phyloP scores from a whole-genome alignment of 1,140 invertebrate genomes.

The Aphaenogaster rudis region DNA sequence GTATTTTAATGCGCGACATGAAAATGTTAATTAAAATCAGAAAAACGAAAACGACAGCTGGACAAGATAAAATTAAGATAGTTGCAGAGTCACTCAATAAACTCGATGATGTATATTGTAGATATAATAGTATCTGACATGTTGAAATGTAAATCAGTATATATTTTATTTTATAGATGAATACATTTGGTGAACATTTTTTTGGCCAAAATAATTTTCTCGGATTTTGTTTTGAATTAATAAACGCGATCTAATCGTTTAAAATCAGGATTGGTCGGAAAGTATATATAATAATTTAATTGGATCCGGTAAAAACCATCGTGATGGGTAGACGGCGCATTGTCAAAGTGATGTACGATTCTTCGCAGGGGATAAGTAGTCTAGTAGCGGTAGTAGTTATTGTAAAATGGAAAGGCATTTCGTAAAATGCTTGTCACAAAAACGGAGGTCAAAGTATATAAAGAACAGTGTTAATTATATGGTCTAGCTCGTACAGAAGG shows the following conservation, averaged over 20 bases:
- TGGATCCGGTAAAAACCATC: too few relatives aligned
- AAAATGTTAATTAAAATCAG: not conserved
- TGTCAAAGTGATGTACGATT: too few relatives aligned
- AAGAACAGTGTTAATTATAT: too few relatives aligned
- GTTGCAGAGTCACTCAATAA: not conserved
- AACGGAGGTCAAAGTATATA: too few relatives aligned
- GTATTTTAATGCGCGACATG: not conserved
- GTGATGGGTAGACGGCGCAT: too few relatives aligned
- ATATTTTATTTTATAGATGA: not conserved
- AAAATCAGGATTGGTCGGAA: too few relatives aligned
- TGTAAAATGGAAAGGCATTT: too few relatives aligned
- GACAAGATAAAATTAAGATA: not conserved
- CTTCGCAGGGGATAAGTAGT: too few relatives aligned
- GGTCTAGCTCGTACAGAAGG: too few relatives aligned
- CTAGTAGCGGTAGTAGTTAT: too few relatives aligned
- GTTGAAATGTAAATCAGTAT: not conserved
- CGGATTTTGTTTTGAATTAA: not conserved
- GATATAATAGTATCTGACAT: not conserved
- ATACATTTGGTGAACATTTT: not conserved
- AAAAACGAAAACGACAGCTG: not conserved
- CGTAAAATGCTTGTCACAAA: too few relatives aligned
- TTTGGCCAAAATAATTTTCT: not conserved
- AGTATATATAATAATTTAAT: too few relatives aligned
- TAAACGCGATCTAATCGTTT: not conserved
- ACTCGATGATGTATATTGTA: not conserved